Percentiles rank a stretch among this genome's conserved stretches.
Conservation (phyloP, 2,113 vertebrate species). For the Nettapus auritus region DNA sequence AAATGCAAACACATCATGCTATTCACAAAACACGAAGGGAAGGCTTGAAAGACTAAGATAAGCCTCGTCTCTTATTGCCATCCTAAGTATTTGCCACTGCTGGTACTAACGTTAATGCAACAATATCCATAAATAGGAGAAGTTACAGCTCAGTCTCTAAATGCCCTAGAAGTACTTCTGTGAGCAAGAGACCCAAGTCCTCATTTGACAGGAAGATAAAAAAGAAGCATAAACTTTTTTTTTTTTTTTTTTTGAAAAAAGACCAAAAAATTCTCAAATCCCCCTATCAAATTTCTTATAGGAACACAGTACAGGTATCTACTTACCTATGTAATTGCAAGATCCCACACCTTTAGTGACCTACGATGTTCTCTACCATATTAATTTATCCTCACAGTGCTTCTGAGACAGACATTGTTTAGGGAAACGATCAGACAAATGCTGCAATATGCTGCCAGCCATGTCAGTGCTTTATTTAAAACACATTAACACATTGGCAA, state of each 20-base stretch:
- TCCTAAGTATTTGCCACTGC: background rate
- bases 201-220: background rate
- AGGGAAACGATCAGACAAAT: slow-evolving; percentile 24
- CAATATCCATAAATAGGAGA: background rate
- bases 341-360: background rate
- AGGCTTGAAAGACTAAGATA: accelerated
- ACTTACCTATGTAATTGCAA: background rate
- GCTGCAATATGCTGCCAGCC: slow-evolving; percentile 50
- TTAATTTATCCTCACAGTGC: slow-evolving; percentile 34
- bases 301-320: background rate
- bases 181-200: background rate
- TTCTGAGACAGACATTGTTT: slow-evolving; percentile 28
- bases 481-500: slow-evolving; percentile 14
- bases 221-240: background rate
- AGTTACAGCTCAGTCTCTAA: background rate
- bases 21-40: background rate
- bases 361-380: background rate
- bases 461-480: slow-evolving; percentile 36
- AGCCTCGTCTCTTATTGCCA: background rate
- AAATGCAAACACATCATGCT: background rate
- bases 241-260: background rate
- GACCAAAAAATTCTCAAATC: background rate
- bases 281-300: background rate
- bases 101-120: background rate
- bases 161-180: background rate